Evolutionary conservation across 2,113 vertebrate genomes (phyloP).

Genomic region (Callipepla squamata): DNA sequence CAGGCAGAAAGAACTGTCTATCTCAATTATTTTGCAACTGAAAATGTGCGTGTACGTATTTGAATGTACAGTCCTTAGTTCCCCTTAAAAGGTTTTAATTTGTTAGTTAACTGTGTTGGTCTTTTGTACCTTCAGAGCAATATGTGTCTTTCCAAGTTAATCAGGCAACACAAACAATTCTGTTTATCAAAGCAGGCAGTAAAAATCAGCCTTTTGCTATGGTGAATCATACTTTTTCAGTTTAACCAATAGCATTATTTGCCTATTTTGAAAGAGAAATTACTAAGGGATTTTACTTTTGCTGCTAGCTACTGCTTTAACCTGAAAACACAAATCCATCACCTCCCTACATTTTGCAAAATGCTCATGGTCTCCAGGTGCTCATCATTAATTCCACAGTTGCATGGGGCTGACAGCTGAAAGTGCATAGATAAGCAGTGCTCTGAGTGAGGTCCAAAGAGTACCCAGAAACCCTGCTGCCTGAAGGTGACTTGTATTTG

Average conservation of each 20-base stretch:
- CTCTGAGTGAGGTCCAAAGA: neutral
- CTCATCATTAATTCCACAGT: neutral
- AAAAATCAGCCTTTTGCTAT: neutral
- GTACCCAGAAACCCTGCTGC: neutral
- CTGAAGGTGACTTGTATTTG: neutral
- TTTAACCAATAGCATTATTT: neutral
- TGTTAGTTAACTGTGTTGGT: neutral
- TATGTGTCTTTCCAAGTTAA: neutral
- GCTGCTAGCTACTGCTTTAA: neutral
- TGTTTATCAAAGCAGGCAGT: neutral
- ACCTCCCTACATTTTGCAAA: neutral
- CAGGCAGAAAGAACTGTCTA: neutral
- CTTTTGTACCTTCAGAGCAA: neutral
- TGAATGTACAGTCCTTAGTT: neutral
- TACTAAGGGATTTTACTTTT: neutral
- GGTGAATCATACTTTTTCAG: neutral
- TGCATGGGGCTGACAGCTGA: constrained; percentile 10
- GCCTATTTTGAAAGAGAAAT: neutral
- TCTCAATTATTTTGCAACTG: neutral
- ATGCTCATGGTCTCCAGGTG: neutral
- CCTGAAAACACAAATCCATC: neutral
- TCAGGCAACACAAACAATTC: neutral
- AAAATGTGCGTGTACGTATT: neutral
- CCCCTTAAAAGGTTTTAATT: neutral
- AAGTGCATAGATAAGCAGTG: neutral